Evolutionary conservation across 2,797 vertebrate species (phyloP).

Genomic region (Squalus acanthias): DNA sequence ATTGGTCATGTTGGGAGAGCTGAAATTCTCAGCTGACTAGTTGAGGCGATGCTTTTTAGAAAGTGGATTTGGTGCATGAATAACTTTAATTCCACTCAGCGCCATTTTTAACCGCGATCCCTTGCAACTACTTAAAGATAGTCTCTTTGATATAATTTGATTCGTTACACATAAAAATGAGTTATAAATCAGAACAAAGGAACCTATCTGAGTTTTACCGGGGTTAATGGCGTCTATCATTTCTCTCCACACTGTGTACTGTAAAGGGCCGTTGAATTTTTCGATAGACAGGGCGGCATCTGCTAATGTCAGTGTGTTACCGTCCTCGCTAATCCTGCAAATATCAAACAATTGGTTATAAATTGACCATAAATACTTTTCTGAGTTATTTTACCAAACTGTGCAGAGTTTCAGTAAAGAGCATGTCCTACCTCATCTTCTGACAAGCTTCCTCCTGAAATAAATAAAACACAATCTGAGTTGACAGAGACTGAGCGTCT

Average conservation of each 20-base stretch:
- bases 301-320: too few species aligned
- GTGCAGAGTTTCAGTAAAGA: too few species aligned
- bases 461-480: too few species aligned
- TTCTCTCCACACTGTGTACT: background rate
- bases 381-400: too few species aligned
- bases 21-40: too few species aligned
- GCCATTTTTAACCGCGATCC: background rate
- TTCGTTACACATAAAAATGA: background rate
- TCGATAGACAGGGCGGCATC: background rate
- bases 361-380: too few species aligned
- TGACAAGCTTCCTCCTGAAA: too few species aligned
- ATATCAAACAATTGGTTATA: too few species aligned
- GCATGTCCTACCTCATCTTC: too few species aligned
- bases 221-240: background rate
- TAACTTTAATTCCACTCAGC: background rate
- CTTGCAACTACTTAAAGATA: background rate
- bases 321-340: too few species aligned
- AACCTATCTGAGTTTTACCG: background rate
- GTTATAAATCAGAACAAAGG: background rate
- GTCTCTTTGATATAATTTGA: background rate
- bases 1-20: background rate
- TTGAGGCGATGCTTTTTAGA: too few species aligned
- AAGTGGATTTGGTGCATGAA: background rate
- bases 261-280: background rate
- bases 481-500: too few species aligned